Evolutionary conservation across 2,113 vertebrate genomes (phyloP), one percentile per base, ranked within the genome.

Genomic region (Elephantulus edwardii): DNA sequence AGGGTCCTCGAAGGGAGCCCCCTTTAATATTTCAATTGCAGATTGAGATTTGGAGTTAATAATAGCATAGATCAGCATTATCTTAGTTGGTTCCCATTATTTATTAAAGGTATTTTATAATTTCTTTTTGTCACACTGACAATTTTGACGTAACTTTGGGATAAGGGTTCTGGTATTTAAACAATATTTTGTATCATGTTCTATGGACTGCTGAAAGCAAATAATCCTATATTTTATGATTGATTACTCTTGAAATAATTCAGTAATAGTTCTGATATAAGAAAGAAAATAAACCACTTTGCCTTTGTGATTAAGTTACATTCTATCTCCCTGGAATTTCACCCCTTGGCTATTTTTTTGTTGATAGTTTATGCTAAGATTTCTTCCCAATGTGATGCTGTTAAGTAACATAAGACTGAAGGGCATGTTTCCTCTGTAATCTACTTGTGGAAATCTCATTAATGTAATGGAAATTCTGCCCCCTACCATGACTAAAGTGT

Each of bases 381-480:
- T 93, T 92, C 86, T 92, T 93, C 80, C 81, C 68, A 42, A 71
- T 26, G 58, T 58, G 81, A 50, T 22, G 40, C 62, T 70, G 76
- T 84, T 83, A 82, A 89, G 66, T 88, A 88, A 83, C n/a, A 90
- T 78, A 62, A 72, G 89, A 95, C 80, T 72, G 84, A 93, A 92
- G 89, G 86, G 76, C 80, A 89, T 88, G 88, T 80, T 96, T 96
- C 84, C 77, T 92, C 86, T 89, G 71, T 96, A 95, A 96, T 96
- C 77, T 94, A 77, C 92, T 94, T 95, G 83, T 93, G 83, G 46
- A 93, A 96, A 96, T 95, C 94, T 94, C 91, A 93, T 92, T 95
- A 93, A 94, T 54, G 83, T 75, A 83, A 91, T 82, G 62, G 86
- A 94, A 93, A 94, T 93, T 83, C 78, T 92, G 80, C 80, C 83